phyloP scores from a whole-genome alignment of 2,113 vertebrate species.

The Anser cygnoides region DNA sequence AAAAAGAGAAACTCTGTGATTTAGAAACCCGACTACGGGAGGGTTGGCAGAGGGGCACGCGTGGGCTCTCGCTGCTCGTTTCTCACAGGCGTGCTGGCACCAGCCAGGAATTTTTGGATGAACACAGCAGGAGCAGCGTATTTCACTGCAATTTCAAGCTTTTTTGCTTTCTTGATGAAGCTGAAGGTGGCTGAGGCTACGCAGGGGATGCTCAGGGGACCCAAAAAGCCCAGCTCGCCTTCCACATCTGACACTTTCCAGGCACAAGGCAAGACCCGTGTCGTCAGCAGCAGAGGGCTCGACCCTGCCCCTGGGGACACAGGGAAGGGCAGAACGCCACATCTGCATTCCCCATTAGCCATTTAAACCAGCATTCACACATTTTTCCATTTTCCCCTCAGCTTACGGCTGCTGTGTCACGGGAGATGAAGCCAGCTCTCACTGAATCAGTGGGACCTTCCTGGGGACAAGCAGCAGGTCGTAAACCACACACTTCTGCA shows the following conservation, averaged over 20 bases:
- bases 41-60: background rate
- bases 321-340: background rate
- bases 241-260: background rate
- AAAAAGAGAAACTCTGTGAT: background rate
- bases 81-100: background rate
- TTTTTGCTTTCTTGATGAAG: background rate
- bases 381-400: background rate
- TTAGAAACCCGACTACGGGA: background rate
- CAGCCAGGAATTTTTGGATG: background rate
- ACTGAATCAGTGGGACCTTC: background rate
- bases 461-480: background rate
- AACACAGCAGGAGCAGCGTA: background rate
- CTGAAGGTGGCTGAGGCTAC: background rate
- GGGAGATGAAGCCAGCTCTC: background rate
- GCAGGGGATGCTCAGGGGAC: background rate
- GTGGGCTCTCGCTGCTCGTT: background rate
- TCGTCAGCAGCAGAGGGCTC: background rate
- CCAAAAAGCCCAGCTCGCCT: background rate
- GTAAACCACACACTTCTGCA: background rate
- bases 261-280: background rate
- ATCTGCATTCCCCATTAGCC: background rate
- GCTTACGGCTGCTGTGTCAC: background rate
- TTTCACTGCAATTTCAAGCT: background rate
- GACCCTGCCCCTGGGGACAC: background rate
- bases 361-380: background rate